phyloP scores from a whole-genome alignment of 2,113 vertebrate genomes.

The Raja brachyura region DNA sequence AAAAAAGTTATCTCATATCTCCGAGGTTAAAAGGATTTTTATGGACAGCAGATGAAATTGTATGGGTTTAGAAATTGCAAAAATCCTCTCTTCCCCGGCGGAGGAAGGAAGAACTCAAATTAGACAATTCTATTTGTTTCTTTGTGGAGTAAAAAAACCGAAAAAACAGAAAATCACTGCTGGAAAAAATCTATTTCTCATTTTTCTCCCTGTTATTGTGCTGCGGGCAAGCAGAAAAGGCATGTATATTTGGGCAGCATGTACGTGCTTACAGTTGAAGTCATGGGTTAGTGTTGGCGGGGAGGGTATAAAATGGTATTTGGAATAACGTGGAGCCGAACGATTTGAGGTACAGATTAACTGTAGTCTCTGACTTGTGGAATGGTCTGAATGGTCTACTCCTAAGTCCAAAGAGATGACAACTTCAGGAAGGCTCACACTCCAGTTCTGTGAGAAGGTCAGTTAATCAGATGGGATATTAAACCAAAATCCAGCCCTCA shows the following conservation, averaged over 20 bases:
- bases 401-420: not conserved
- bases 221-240: not conserved
- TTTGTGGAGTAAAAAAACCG: not conserved
- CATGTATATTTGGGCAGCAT: not conserved
- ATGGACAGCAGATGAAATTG: constrained; percentile 85
- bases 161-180: not conserved
- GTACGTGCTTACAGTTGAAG: not conserved
- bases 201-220: not conserved
- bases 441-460: not conserved
- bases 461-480: not conserved
- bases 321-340: not conserved
- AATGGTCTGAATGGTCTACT: not conserved
- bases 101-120: constrained; percentile 14
- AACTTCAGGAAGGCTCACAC: not conserved
- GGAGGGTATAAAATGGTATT: not conserved
- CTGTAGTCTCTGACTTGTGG: not conserved
- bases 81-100: not conserved
- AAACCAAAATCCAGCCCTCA: not conserved
- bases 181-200: not conserved
- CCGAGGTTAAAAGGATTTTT: constrained; percentile 86
- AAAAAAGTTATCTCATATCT: constrained; percentile 96
- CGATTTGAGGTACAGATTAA: not conserved
- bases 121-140: constrained; percentile 35
- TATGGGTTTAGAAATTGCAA: constrained; percentile 25
- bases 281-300: not conserved